These are phyloP conservation scores for Tiliacea citrago DNA, from an alignment of 2,888 invertebrate genomes.

Conservation along the genomic window DNA sequence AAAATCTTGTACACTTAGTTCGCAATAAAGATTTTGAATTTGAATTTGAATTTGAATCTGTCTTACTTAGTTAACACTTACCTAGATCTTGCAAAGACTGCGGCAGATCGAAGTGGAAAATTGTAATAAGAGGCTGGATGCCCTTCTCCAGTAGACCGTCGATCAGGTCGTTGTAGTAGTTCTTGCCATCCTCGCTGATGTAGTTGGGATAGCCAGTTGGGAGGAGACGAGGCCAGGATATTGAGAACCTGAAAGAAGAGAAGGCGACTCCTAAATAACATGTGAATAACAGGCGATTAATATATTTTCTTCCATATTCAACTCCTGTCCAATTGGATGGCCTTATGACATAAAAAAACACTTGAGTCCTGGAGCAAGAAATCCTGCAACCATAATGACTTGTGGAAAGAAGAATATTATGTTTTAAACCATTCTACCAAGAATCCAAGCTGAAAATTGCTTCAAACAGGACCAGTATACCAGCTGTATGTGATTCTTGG, in stretches of 20 bases:
- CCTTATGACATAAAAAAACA: background rate
- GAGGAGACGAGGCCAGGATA: conserved; percentile 91
- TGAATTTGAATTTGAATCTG: too few relatives aligned
- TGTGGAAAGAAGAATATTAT: too few relatives aligned
- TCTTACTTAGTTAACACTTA: conserved; percentile 29
- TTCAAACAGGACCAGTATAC: background rate
- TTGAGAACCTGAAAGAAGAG: conserved; percentile 82
- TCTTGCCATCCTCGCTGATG: conserved; percentile 85
- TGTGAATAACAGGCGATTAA: too few relatives aligned
- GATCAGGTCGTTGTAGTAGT: conserved; percentile 89
- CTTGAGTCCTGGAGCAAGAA: background rate
- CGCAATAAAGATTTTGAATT: too few relatives aligned
- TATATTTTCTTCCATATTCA: background rate
- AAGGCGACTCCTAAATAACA: too few relatives aligned
- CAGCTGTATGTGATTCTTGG: too few relatives aligned
- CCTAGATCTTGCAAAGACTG: conserved; percentile 80
- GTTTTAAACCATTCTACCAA: background rate
- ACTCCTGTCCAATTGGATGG: background rate
- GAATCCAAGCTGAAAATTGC: background rate
- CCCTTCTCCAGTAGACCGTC: conserved; percentile 85
- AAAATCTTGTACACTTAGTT: too few relatives aligned
- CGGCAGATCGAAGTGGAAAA: conserved; percentile 87
- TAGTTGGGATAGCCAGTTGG: conserved; percentile 77
- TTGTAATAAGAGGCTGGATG: conserved; percentile 88
- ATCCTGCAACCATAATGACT: too few relatives aligned